These are phyloP conservation scores for Sula dactylatra DNA, from an alignment of 2,113 vertebrate genomes.

Conservation along the genomic window DNA sequence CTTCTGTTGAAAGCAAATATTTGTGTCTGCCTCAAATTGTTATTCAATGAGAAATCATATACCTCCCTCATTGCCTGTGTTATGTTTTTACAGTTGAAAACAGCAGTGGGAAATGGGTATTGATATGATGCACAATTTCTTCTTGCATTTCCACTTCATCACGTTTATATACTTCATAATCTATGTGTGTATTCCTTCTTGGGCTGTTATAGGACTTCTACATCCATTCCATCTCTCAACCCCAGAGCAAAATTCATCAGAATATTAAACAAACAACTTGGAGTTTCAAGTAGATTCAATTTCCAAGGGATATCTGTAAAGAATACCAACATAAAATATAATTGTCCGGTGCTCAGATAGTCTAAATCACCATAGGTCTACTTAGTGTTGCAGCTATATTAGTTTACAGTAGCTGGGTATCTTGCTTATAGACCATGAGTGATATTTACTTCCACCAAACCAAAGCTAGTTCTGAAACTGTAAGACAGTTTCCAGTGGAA, in stretches of 20 bases:
- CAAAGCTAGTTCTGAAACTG: background rate
- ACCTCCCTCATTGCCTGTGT: background rate
- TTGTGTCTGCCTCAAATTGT: background rate
- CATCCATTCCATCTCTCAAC: background rate
- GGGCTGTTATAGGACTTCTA: background rate
- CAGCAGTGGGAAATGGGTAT: background rate
- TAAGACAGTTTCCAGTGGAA: background rate
- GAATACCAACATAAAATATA: background rate
- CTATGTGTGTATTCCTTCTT: background rate
- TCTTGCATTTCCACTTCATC: conserved; percentile 16
- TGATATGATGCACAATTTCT: conserved; percentile 12
- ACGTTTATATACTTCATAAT: background rate
- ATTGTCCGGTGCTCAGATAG: background rate
- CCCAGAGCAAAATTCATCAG: background rate
- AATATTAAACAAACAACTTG: background rate
- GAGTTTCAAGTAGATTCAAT: background rate
- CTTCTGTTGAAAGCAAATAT: conserved; percentile 15
- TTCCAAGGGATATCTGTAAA: background rate
- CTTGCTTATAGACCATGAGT: background rate
- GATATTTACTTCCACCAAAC: background rate
- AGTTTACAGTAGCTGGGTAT: background rate
- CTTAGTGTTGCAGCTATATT: background rate
- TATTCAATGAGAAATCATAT: background rate
- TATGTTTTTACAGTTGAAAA: conserved; percentile 8
- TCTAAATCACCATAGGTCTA: background rate